Evolutionary conservation across 2,888 invertebrate genomes (phyloP), one percentile per base, ranked within the genome.

Genomic region (Oxyscelio sp.): DNA sequence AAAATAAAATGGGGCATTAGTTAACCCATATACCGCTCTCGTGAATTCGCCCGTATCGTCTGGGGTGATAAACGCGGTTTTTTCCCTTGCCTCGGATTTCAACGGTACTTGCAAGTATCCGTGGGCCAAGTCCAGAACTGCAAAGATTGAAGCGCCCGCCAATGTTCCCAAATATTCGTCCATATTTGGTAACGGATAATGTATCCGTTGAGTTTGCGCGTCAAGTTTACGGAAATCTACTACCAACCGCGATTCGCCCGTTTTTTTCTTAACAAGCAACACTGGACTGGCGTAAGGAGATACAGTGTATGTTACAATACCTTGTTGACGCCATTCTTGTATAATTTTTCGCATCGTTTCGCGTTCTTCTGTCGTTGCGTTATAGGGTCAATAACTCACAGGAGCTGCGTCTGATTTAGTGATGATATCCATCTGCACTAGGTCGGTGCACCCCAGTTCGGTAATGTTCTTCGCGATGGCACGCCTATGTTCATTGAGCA

Each of bases 31-130:
- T 34, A 34, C 11, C 34, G 34, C 34, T 34, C 8, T 5, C 34
- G 11, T 34, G 9, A 34, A 34, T 11, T 34, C 9, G 5, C 34
- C 34, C 8, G 34, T 34, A 2, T 34, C 34, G 9, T 34, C 34
- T 4, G 34, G 11, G 2, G 34, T 34, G 4, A 34, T 34, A 9
- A 34, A 34, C 5, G 82, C 83, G 6, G 66, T 87, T 65, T 45
- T 84, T 9, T 17, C 31, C 0, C 63, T 74, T 13, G 74, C 86
- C 15, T 79, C 66, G 13, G 83, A 48, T 15, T 58, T 45, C 5
- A 86, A 40, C 2, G 80, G 83, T 5, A 85, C 17, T 38, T 87
- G 85, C 0, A 87, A 22, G 43, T 82, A 85, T 0, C 87, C 83
- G 6, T 9, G 34, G 9, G 34, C 34, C 9, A 34, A 34, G 11